phyloP scores from a whole-genome alignment of 2,888 invertebrate genomes.

The Schizotus pectinicornis region DNA sequence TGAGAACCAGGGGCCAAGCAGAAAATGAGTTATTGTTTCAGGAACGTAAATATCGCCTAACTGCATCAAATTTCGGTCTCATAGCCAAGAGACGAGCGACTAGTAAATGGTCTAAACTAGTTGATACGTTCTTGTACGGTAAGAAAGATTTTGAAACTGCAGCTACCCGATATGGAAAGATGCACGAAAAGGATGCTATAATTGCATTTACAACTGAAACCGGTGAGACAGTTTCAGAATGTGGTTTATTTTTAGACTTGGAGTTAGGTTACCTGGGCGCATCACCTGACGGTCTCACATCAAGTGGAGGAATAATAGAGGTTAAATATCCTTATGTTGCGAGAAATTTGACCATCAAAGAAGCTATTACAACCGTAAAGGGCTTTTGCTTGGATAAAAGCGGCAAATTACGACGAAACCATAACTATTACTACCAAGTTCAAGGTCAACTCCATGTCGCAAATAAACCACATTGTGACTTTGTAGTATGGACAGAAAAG shows the following conservation, averaged over 20 bases:
- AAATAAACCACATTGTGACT: too few relatives aligned
- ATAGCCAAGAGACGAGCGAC: slow-evolving; percentile 1
- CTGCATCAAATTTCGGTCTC: slow-evolving; percentile 5
- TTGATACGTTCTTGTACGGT: neutral
- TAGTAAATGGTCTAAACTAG: slow-evolving; percentile 4
- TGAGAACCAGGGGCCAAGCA: slow-evolving; percentile 1
- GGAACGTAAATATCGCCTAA: slow-evolving; percentile 3
- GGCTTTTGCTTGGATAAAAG: slow-evolving; percentile 10
- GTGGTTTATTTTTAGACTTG: slow-evolving; percentile 3
- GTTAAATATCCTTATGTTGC: slow-evolving; percentile 5
- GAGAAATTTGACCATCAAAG: slow-evolving; percentile 1
- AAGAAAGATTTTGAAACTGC: neutral
- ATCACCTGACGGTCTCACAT: slow-evolving; percentile 2
- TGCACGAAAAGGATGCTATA: slow-evolving; percentile 4
- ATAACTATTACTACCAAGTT: too few relatives aligned
- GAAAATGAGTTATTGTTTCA: neutral
- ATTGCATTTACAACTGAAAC: neutral
- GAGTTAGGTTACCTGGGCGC: slow-evolving; percentile 1
- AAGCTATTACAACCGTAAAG: neutral
- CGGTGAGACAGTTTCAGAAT: neutral
- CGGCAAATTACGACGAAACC: too few relatives aligned
- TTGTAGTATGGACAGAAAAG: too few relatives aligned
- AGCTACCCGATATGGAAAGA: neutral
- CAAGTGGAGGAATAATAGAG: slow-evolving; percentile 3
- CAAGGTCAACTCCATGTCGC: too few relatives aligned